Evolutionary conservation across 2,113 vertebrate species (phyloP).

Genomic region (Cyanoliseus patagonus): DNA sequence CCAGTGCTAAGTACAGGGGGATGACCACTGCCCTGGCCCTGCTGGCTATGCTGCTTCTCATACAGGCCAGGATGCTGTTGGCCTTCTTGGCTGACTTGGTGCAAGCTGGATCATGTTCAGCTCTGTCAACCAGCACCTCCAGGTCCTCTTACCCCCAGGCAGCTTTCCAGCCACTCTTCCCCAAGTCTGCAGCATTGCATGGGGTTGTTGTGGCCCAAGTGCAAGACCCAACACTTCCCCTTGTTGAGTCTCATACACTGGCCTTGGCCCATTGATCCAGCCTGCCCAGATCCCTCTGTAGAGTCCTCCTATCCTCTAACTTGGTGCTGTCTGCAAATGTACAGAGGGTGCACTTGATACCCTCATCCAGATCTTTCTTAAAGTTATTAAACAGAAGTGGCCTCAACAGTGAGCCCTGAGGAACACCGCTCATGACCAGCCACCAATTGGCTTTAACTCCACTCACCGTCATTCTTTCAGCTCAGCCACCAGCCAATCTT

Average conservation of each 20-base stretch:
- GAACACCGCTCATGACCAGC: background rate
- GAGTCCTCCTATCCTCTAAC: background rate
- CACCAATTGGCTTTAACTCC: rapidly evolving
- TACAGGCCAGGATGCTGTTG: background rate
- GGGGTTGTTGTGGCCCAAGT: background rate
- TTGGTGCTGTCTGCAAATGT: background rate
- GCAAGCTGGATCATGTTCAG: background rate
- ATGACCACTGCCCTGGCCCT: background rate
- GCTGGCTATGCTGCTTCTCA: background rate
- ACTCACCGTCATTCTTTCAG: background rate
- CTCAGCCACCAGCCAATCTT: background rate
- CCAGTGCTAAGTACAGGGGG: rapidly evolving
- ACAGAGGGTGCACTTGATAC: rapidly evolving
- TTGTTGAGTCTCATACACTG: background rate
- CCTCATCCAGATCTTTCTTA: background rate
- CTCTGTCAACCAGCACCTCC: background rate
- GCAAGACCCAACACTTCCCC: rapidly evolving
- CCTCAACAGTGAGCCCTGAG: background rate
- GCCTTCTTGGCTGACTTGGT: background rate
- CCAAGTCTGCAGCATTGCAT: background rate
- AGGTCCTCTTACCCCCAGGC: background rate
- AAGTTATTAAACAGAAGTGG: background rate
- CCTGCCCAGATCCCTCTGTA: background rate
- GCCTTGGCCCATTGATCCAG: background rate
- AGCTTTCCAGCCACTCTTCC: background rate